Conservation (phyloP, 2,888 invertebrate species). For the Boloria euphrosyne region DNA sequence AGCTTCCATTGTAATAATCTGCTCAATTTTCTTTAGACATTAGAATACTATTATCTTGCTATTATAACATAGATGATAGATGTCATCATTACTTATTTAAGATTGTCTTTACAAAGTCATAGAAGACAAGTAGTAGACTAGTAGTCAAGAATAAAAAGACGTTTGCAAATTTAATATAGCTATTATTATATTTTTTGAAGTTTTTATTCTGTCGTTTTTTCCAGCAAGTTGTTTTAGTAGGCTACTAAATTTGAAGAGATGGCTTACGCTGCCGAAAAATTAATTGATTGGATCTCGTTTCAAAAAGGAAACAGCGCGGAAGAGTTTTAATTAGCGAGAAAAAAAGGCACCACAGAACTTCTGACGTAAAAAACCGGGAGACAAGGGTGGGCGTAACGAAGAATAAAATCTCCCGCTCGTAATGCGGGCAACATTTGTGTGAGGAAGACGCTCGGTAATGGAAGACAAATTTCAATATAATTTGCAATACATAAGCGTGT, state of each 20-base stretch:
- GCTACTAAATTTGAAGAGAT: constrained; percentile 74
- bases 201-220: constrained; percentile 71
- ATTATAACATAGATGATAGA: constrained; percentile 3
- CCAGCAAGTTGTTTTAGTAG: constrained; percentile 66
- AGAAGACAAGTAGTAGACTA: no score
- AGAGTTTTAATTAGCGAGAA: constrained; percentile 82
- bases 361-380: constrained; percentile 79
- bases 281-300: constrained; percentile 82
- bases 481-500: constrained; percentile 84
- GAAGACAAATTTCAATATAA: constrained; percentile 84
- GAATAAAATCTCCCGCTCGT: constrained; percentile 79
- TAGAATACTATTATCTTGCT: constrained; percentile 14
- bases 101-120: constrained; percentile 3
- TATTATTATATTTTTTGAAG: constrained; percentile 51
- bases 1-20: constrained; percentile 22
- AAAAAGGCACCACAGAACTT: constrained; percentile 78
- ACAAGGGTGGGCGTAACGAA: constrained; percentile 78
- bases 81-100: constrained; percentile 8
- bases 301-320: constrained; percentile 80
- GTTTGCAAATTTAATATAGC: not conserved
- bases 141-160: not conserved
- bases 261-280: constrained; percentile 79
- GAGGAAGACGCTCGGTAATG: constrained; percentile 81
- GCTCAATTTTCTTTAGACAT: constrained; percentile 30
- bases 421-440: constrained; percentile 83